Evolutionary conservation across 2,113 vertebrate species (phyloP).

Genomic region (Parus major): DNA sequence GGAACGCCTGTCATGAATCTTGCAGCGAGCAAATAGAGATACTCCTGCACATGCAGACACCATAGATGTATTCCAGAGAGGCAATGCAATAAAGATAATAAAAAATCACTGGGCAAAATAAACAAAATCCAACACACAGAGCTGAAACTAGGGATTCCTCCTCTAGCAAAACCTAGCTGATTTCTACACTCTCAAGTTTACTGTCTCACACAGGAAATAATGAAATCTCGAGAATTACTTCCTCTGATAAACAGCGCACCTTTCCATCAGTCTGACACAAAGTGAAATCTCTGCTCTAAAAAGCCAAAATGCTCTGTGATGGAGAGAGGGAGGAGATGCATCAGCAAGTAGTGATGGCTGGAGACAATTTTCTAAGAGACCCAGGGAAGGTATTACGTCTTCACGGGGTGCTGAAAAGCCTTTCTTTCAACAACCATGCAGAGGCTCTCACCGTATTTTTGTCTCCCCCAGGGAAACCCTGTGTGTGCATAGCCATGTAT

Average conservation of each 20-base stretch:
- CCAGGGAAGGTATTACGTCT: neutral
- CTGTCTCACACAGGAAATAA: neutral
- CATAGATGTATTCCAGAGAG: neutral
- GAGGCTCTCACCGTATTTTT: neutral
- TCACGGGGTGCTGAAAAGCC: neutral
- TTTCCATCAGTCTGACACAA: constrained; percentile 13
- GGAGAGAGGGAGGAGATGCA: neutral
- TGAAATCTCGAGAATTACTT: neutral
- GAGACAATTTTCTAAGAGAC: neutral
- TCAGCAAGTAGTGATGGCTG: neutral
- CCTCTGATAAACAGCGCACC: constrained; percentile 11
- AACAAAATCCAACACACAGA: neutral
- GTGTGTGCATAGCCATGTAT: neutral
- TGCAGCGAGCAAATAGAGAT: neutral
- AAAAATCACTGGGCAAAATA: neutral
- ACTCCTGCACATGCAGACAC: neutral
- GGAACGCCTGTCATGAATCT: neutral
- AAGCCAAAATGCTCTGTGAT: neutral
- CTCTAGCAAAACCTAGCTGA: neutral
- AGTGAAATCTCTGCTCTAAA: neutral
- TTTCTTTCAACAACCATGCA: neutral
- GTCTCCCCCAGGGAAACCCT: neutral
- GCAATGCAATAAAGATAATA: neutral
- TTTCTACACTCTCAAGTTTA: neutral
- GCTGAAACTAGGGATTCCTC: neutral